Evolutionary conservation across 2,797 vertebrate genomes (phyloP), one percentile per base, ranked within the genome.

Genomic region (Notolepis coatsorum): DNA sequence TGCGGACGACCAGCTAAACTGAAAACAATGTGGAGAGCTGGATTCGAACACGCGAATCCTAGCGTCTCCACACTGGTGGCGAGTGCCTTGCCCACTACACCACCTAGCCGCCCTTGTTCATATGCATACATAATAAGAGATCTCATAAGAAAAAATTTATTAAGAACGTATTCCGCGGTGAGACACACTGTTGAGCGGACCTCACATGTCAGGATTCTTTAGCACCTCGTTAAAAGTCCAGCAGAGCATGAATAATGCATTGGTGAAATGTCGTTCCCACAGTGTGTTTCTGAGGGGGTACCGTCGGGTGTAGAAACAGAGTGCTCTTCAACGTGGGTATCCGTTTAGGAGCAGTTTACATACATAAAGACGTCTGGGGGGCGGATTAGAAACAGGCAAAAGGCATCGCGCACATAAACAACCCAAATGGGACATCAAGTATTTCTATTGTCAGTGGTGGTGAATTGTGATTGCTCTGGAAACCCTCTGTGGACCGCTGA

Each of bases 171-270:
- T 88, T 77, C 68, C 20, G 52, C 8, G 13, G 52, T 59, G n/a
- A n/a, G n/a, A 68, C 73, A 62, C 52, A 65, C 61, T 55, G 68
- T 65, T 79, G 85, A 90, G 80, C 71, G 77, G 68, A 79, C 66
- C 66, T n/a, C n/a, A 69, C 85, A 82, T 77, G 84, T 88, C 81
- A 66, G 61, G 81, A 53, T 79, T 87, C n/a, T 88, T 89, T 88
- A 90, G 84, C 84, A 82, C 87, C 80, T 87, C 61, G 63, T 92
- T 90, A 91, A 89, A 88, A 90, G 85, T 84, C 79, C 71, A 77
- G 73, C 77, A 56, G 69, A 69, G 51, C 68, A 79, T 90, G 84
- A 88, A 89, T 89, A 82, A 89, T 88, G 76, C 62, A 81, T 66
- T 78, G 53, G 0, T 80, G 72, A 88, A 88, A 87, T 84, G 85